phyloP scores from a whole-genome alignment of 30 jellyfish, hydroid and myxozoan genomes.

The Hydractinia echinata region DNA sequence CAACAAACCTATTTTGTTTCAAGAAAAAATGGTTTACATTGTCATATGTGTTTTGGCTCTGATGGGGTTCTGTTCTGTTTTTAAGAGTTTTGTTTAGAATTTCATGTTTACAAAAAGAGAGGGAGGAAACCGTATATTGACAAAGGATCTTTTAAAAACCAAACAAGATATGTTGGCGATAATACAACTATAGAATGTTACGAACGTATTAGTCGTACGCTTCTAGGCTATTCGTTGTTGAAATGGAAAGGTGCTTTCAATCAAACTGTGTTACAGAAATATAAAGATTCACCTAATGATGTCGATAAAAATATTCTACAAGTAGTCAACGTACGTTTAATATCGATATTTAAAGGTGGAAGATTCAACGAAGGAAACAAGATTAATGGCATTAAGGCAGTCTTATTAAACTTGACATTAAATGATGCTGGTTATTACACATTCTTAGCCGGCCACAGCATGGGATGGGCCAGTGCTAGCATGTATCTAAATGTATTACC shows the following conservation, averaged over 20 bases:
- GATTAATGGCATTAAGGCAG: constrained; percentile 60
- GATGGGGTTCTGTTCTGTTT: no score
- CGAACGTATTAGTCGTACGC: constrained; percentile 72
- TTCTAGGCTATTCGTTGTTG: constrained; percentile 73
- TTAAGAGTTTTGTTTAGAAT: no score
- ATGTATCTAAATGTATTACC: constrained; percentile 48
- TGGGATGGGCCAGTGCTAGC: constrained; percentile 59
- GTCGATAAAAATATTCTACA: constrained; percentile 13
- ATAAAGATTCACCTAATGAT: not conserved
- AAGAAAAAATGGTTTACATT: no score
- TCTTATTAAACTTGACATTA: constrained; percentile 48
- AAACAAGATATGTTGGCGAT: constrained; percentile 60
- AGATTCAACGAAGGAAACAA: not conserved
- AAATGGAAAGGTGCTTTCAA: constrained; percentile 43
- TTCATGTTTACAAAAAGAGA: no score
- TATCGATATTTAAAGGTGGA: constrained; percentile 24
- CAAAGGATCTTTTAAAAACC: constrained; percentile 48
- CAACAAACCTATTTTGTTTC: no score
- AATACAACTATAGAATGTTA: constrained; percentile 74
- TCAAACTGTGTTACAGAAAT: constrained; percentile 16
- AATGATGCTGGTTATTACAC: constrained; percentile 70
- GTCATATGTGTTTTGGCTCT: no score
- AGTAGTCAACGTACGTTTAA: constrained; percentile 25
- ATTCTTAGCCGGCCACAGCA: constrained; percentile 67
- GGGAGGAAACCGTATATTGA: constrained; percentile 45